These are phyloP conservation scores for Lamellibrachia columna DNA, from an alignment of 2,888 invertebrate genomes.

Conservation along the genomic window DNA sequence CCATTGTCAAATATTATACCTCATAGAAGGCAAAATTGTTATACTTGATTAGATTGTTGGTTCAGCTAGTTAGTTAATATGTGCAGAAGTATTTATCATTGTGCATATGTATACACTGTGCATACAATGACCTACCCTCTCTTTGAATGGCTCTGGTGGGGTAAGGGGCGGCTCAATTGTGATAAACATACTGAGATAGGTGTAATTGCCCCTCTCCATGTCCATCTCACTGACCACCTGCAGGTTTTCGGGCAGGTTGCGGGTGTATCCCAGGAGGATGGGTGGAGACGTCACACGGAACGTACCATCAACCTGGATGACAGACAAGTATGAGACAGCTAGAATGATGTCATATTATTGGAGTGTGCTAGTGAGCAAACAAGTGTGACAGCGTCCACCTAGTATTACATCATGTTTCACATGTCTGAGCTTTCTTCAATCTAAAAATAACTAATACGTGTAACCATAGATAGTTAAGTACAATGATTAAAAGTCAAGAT, in stretches of 20 bases:
- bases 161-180: constrained; percentile 74
- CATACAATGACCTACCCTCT: constrained; percentile 51
- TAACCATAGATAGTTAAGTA: neutral
- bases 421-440: neutral
- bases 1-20: too few relatives aligned
- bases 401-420: neutral
- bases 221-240: constrained; percentile 45
- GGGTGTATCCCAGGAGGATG: constrained; percentile 75
- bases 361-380: too few relatives aligned
- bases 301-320: constrained; percentile 79
- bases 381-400: too few relatives aligned
- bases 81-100: neutral
- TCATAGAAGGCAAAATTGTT: too few relatives aligned
- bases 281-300: constrained; percentile 81
- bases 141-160: constrained; percentile 63
- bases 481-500: neutral
- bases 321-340: neutral
- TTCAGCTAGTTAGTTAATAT: neutral
- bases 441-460: neutral
- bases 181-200: constrained; percentile 74
- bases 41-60: too few relatives aligned
- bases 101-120: neutral
- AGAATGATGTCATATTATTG: neutral
- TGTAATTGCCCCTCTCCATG: constrained; percentile 52
- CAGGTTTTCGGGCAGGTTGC: constrained; percentile 49